A percentile compares a stretch with the other conserved stretches of the same genome.
These are phyloP conservation scores for Acrobasis repandana DNA, from an alignment of 2,888 invertebrate genomes.

Conservation along the genomic window DNA sequence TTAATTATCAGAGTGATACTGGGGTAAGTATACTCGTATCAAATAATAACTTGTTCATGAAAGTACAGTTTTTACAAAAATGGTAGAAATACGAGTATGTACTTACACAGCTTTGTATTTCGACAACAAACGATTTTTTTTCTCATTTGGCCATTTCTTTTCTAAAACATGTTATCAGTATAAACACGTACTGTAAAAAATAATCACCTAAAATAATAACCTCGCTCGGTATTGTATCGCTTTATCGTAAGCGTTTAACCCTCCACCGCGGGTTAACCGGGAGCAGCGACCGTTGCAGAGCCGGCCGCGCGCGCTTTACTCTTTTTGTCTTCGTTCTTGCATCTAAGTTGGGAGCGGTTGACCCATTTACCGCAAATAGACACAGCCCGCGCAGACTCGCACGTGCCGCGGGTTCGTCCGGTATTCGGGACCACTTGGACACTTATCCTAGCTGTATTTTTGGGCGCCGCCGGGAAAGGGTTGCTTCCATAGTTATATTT, in stretches of 20 bases:
- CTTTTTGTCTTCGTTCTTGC: constrained; percentile 82
- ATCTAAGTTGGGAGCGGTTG: constrained; percentile 78
- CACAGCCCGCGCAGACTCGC: constrained; percentile 54
- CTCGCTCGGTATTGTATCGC: too few species aligned
- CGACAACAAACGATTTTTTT: too few species aligned
- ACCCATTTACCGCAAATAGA: constrained; percentile 80
- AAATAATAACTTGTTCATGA: too few species aligned
- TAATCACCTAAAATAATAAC: too few species aligned
- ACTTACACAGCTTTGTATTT: too few species aligned
- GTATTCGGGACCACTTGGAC: background rate
- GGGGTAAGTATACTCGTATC: too few species aligned
- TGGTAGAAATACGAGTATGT: too few species aligned
- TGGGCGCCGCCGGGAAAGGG: background rate
- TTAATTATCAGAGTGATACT: too few species aligned
- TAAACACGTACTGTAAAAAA: too few species aligned
- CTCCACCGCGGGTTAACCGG: constrained; percentile 24
- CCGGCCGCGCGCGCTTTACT: constrained; percentile 65
- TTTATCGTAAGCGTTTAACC: background rate
- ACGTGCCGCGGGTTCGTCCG: constrained; percentile 50
- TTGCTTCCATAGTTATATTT: background rate
- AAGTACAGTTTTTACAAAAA: too few species aligned
- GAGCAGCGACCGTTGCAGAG: constrained; percentile 33
- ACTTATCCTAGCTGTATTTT: background rate
- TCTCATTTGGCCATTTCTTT: too few species aligned
- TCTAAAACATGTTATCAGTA: too few species aligned